These are phyloP conservation scores for Melinaea menophilus DNA, from an alignment of 2,888 invertebrate species.

Conservation along the genomic window DNA sequence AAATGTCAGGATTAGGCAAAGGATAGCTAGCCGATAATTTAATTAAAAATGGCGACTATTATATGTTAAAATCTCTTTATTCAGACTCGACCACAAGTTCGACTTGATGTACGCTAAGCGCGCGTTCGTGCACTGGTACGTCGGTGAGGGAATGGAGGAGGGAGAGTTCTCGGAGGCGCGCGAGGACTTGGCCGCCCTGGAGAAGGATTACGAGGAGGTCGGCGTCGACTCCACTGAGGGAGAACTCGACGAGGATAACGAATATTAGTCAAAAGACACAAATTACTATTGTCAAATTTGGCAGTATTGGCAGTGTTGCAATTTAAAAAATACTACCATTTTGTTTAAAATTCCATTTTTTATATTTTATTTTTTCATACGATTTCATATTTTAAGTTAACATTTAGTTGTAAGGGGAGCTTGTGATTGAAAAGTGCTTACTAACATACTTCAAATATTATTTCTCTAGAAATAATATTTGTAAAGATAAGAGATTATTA, in stretches of 20 bases:
- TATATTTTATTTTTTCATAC: constrained; percentile 16
- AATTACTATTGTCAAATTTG: neutral
- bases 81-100: constrained; percentile 93
- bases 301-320: constrained; percentile 27
- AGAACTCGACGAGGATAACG: constrained; percentile 82
- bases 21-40: neutral
- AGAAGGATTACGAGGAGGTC: constrained; percentile 89
- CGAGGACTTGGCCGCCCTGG: constrained; percentile 89
- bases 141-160: constrained; percentile 92
- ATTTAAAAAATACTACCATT: constrained; percentile 31
- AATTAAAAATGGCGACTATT: neutral
- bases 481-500: constrained; percentile 28
- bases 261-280: constrained; percentile 68
- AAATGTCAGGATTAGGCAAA: neutral
- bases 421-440: constrained; percentile 37
- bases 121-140: constrained; percentile 97
- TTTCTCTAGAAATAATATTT: constrained; percentile 52
- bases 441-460: constrained; percentile 47
- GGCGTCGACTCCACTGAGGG: constrained; percentile 86
- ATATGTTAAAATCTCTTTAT: constrained; percentile 30
- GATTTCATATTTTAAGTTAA: constrained; percentile 26
- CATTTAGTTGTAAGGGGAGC: constrained; percentile 41
- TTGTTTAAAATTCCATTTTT: constrained; percentile 13
- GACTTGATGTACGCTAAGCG: constrained; percentile 98
- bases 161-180: constrained; percentile 92